Percentiles rank a stretch among this genome's conserved stretches.
Evolutionary conservation across 2,797 vertebrate genomes (phyloP).

Genomic region (Menidia menidia): DNA sequence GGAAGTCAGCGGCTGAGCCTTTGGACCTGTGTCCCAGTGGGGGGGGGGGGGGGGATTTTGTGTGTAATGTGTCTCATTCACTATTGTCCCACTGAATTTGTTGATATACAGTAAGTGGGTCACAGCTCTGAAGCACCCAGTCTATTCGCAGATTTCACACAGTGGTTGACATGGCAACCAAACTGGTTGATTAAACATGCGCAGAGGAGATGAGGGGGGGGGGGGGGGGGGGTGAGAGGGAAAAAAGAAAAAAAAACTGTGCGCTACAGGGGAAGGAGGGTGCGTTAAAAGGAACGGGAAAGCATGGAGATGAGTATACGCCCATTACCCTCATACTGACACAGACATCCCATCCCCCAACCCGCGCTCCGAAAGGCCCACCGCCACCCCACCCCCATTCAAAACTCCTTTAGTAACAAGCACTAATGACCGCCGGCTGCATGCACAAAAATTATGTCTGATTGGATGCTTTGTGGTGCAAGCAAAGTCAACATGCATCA

Average conservation of each 20-base stretch:
- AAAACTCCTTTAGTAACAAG: slow-evolving; percentile 50
- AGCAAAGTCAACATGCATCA: slow-evolving; percentile 15
- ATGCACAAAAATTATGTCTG: slow-evolving; percentile 28
- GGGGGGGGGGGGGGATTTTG: slow-evolving; percentile 82
- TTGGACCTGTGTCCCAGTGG: slow-evolving; percentile 62
- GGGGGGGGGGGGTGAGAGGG: slow-evolving; percentile 49
- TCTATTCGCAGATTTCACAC: slow-evolving; percentile 86
- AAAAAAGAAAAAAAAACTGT: slow-evolving; percentile 60
- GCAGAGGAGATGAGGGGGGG: slow-evolving; percentile 68
- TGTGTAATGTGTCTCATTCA: slow-evolving; percentile 84
- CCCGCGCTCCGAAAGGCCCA: slow-evolving; percentile 35
- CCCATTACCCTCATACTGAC: slow-evolving; percentile 63
- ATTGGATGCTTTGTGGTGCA: slow-evolving; percentile 23
- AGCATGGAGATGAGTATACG: slow-evolving; percentile 58
- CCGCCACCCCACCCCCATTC: slow-evolving; percentile 50
- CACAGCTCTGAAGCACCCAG: slow-evolving; percentile 89
- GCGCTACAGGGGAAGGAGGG: slow-evolving; percentile 64
- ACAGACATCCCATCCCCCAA: slow-evolving; percentile 67
- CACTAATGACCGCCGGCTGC: slow-evolving; percentile 37
- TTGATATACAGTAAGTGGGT: slow-evolving; percentile 98
- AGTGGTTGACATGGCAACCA: slow-evolving; percentile 93
- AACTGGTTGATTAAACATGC: slow-evolving; percentile 93
- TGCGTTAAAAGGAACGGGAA: slow-evolving; percentile 66
- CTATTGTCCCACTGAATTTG: slow-evolving; percentile 92
- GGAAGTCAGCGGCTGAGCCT: slow-evolving; percentile 63